Base-by-base conservation (phyloP, 1,140 invertebrate species). In the Plutomurus gul region DNA sequence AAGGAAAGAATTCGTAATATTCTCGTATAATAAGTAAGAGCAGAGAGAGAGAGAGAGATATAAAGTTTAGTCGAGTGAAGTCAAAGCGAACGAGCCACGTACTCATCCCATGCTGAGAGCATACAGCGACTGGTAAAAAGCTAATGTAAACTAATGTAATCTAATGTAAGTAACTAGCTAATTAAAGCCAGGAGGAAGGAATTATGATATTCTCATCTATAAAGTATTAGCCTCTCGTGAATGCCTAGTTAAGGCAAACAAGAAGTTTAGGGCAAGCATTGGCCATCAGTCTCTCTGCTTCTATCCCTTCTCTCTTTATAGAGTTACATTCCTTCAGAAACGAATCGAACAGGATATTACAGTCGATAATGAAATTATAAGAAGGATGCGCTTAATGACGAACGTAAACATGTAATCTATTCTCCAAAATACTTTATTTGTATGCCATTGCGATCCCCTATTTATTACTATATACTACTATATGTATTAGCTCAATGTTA, bases 141-240 rank as follows among this genome's bases (percentile, higher is more conserved):
- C n/a, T 13, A 10, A 43, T 43, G 39, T 43, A 43, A 43, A n/a
- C 10, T 43, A 43, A 43, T 43, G 39, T n/a, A 13, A 43, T 13
- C 11, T 43, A 43, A 10, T n/a, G 30, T n/a, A 36, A 65, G 27
- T 30, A 1, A 43, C 10, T 65, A 36, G 36, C 56, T 65, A 65
- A 65, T 65, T 65, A 65, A 43, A 65, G 56, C 27, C 56, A 65
- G 56, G 18, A 65, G 56, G 56, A 65, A 65, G 56, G 27, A n/a
- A 33, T 65, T 65, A 65, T 65, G 56, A 30, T n/a, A 36, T 30
- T 33, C 25, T n/a, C n/a, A 16, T 65, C 56, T 65, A 65, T 65
- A 65, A 65, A 65, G 25, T 30, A 65, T 65, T 65, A n/a, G 11
- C n/a, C n/a, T 16, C 36, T 65, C 56, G 56, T 65, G 56, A 65